Percentiles rank a stretch among this genome's conserved stretches.
Conservation (phyloP, 2,888 invertebrate genomes). For the Chloroclystis v-ata region DNA sequence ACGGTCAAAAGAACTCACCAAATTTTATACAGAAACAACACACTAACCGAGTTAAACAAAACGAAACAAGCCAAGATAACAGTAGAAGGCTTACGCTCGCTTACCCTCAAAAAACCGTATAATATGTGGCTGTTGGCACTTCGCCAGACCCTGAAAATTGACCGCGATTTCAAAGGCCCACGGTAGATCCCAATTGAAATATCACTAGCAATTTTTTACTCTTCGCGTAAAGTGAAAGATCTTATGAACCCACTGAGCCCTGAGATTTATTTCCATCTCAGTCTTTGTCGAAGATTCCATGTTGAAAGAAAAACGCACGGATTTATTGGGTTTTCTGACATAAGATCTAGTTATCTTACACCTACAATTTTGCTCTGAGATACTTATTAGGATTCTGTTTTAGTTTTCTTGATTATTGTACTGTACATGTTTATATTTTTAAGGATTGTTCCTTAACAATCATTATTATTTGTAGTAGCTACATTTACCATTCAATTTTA, state of each 20-base stretch:
- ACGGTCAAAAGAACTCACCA: constrained; percentile 5
- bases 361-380: too few species aligned
- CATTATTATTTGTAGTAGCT: too few species aligned
- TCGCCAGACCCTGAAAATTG: constrained; percentile 28
- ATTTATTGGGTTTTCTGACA: constrained; percentile 15
- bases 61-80: constrained; percentile 22
- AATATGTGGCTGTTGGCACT: constrained; percentile 29
- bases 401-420: too few species aligned
- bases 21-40: constrained; percentile 14
- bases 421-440: too few species aligned
- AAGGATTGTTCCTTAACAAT: too few species aligned
- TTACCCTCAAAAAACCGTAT: constrained; percentile 24
- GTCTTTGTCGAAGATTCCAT: constrained; percentile 34
- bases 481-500: too few species aligned
- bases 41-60: constrained; percentile 20
- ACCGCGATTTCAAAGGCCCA: constrained; percentile 28
- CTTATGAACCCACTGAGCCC: constrained; percentile 27
- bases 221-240: constrained; percentile 28
- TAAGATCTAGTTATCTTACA: too few species aligned
- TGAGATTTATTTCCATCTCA: constrained; percentile 40
- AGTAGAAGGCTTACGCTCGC: constrained; percentile 15
- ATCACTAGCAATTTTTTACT: constrained; percentile 33
- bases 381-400: too few species aligned
- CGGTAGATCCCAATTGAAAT: constrained; percentile 32
- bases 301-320: constrained; percentile 24